Percentiles rank a stretch among this genome's conserved stretches.
Evolutionary conservation across 2,797 vertebrate species (phyloP).

Genomic region (Xenopus petersii): DNA sequence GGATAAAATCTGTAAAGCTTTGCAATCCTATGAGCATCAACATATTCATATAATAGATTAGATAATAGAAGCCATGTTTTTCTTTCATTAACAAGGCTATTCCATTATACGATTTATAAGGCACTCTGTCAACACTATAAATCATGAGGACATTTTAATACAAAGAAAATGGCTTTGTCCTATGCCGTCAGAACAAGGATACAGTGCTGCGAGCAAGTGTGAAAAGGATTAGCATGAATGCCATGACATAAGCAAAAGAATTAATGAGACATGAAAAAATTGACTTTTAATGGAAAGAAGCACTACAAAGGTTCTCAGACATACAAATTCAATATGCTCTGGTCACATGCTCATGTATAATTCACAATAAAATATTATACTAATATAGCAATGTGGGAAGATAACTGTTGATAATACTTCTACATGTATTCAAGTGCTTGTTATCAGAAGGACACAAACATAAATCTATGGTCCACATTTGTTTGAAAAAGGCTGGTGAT

Average conservation of each 20-base stretch:
- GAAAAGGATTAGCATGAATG: slow-evolving; percentile 14
- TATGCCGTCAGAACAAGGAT: slow-evolving; percentile 5
- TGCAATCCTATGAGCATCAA: background rate
- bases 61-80: slow-evolving; percentile 35
- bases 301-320: background rate
- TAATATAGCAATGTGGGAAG: background rate
- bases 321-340: background rate
- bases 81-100: slow-evolving; percentile 10
- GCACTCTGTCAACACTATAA: slow-evolving; percentile 37
- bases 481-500: no score
- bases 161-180: slow-evolving; percentile 13
- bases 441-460: no score
- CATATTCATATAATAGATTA: slow-evolving; percentile 3
- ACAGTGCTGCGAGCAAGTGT: slow-evolving; percentile 25
- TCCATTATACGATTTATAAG: slow-evolving; percentile 24
- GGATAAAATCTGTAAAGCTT: no score
- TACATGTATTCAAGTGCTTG: no score
- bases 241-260: slow-evolving; percentile 10
- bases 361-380: background rate
- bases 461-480: no score
- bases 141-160: slow-evolving; percentile 44
- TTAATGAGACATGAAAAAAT: slow-evolving; percentile 17
- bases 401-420: no score
- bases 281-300: background rate
- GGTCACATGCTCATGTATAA: background rate